A percentile compares a stretch with the other conserved stretches of the same genome.
Evolutionary conservation across 2,888 invertebrate species (phyloP).

Genomic region (Cataglyphis albicans): DNA sequence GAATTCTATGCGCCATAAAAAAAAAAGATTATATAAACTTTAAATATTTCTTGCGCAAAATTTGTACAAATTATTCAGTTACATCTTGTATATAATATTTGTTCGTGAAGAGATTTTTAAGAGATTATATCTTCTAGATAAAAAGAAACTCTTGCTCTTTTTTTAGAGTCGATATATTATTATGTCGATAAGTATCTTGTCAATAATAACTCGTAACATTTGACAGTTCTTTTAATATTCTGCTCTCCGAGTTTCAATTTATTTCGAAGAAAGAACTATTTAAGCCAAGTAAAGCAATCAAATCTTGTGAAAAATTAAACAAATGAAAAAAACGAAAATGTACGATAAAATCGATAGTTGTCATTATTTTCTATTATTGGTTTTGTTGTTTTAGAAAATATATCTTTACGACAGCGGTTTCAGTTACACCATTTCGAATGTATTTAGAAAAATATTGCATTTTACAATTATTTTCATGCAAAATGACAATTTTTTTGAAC

Average conservation of each 20-base stretch:
- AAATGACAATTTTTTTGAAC: not conserved
- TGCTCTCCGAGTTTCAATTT: slow-evolving; percentile 1
- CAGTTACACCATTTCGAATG: not conserved
- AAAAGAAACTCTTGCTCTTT: not conserved
- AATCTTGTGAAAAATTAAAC: not conserved
- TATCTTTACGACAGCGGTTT: not conserved
- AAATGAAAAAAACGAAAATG: not conserved
- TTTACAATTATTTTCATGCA: not conserved
- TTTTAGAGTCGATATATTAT: not conserved
- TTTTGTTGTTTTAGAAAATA: not conserved
- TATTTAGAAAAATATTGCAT: not conserved
- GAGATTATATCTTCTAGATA: not conserved
- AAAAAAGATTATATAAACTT: not conserved
- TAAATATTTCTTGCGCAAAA: not conserved
- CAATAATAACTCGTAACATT: not conserved
- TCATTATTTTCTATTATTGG: not conserved
- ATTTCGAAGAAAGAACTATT: not conserved
- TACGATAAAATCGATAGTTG: not conserved
- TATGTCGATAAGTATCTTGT: not conserved
- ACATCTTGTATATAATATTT: not conserved
- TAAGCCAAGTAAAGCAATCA: not conserved
- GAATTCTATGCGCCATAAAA: no score
- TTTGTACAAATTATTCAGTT: not conserved
- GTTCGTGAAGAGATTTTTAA: not conserved
- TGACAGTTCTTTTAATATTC: not conserved